phyloP scores from a whole-genome alignment of 1,140 invertebrate species.

The Oryctes rhinoceros region DNA sequence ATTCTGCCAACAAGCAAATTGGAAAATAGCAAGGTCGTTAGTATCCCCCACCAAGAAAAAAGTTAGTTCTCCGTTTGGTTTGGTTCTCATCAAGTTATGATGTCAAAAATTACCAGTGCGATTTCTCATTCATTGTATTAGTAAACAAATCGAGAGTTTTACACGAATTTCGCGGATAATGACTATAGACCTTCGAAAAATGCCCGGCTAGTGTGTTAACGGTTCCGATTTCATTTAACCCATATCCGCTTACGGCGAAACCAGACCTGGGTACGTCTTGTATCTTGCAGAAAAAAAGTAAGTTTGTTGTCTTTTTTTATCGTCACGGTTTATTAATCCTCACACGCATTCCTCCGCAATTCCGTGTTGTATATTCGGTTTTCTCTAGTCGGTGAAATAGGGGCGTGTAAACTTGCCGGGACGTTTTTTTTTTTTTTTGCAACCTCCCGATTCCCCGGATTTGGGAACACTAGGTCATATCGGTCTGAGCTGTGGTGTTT shows the following conservation, averaged over 20 bases:
- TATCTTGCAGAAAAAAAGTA: constrained; percentile 16
- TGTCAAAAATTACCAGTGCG: constrained; percentile 29
- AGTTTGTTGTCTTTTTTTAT: constrained; percentile 6
- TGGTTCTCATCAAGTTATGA: constrained; percentile 10
- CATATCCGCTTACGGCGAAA: constrained; percentile 23
- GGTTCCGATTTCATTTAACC: constrained; percentile 23
- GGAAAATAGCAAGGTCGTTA: constrained; percentile 31
- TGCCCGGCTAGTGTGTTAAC: constrained; percentile 21
- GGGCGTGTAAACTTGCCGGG: constrained; percentile 18
- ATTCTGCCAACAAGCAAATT: constrained; percentile 26
- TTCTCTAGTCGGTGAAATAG: neutral
- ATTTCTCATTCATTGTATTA: constrained; percentile 11
- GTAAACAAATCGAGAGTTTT: constrained; percentile 18
- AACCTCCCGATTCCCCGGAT: neutral
- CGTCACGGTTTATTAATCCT: constrained; percentile 5
- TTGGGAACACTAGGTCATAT: constrained; percentile 19
- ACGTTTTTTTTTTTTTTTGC: neutral
- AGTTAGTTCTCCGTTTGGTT: constrained; percentile 28
- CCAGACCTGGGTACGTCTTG: constrained; percentile 16
- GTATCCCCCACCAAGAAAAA: constrained; percentile 30
- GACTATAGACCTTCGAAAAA: constrained; percentile 5
- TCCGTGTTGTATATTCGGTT: neutral
- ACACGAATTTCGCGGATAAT: neutral
- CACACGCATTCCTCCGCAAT: neutral
- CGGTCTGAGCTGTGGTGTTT: neutral